These are phyloP conservation scores for Cynoglossus semilaevis DNA, from an alignment of 2,113 vertebrate genomes.

Conservation along the genomic window DNA sequence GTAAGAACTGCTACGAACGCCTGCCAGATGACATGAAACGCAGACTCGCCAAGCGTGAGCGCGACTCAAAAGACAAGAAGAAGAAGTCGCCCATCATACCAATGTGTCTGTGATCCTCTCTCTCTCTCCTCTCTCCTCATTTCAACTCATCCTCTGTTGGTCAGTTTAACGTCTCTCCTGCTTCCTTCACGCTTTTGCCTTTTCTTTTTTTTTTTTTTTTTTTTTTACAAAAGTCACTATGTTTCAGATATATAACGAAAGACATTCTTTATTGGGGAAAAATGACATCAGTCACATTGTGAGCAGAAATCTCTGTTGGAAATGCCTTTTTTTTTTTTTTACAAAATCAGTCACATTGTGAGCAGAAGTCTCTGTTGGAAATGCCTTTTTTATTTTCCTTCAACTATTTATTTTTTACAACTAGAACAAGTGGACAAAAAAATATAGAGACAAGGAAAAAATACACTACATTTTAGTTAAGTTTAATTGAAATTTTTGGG, in stretches of 20 bases:
- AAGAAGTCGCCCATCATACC: conserved; percentile 85
- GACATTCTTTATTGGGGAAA: neutral
- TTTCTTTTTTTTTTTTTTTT: conserved; percentile 1
- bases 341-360: conserved; percentile 41
- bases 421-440: no score
- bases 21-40: conserved; percentile 96
- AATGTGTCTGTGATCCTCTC: conserved; percentile 87
- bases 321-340: conserved; percentile 20
- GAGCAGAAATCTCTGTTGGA: conserved; percentile 16
- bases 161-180: conserved; percentile 76
- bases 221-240: conserved; percentile 4
- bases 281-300: conserved; percentile 9
- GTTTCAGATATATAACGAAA: conserved; percentile 6
- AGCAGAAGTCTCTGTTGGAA: conserved; percentile 43
- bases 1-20: conserved; percentile 96
- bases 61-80: conserved; percentile 91
- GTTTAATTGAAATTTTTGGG: no score
- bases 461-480: no score
- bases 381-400: no score
- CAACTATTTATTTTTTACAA: no score
- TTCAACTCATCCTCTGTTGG: conserved; percentile 79
- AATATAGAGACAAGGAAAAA: no score
- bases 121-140: conserved; percentile 66
- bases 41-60: conserved; percentile 88
- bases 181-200: conserved; percentile 20